Evolutionary conservation across 92 coral and sea anemone species (phyloP).

Genomic region (Parazoanthus swiftii): DNA sequence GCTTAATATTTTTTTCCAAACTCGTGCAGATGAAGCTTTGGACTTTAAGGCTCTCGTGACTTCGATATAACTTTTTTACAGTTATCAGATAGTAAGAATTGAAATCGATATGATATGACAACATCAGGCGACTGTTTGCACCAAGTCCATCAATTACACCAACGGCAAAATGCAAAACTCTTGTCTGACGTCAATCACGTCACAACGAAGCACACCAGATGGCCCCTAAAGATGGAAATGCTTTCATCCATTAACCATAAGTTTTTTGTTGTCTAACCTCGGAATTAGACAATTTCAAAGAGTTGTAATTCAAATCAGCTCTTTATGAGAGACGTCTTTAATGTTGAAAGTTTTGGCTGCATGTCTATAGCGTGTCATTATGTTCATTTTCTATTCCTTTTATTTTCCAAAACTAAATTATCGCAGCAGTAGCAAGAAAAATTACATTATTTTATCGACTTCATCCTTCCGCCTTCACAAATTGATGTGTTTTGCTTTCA

Average conservation of each 20-base stretch:
- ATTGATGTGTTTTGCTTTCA: slow-evolving; percentile 25
- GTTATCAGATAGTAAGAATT: not conserved
- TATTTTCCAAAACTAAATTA: slow-evolving; percentile 11
- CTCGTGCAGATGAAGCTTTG: not conserved
- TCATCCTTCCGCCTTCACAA: slow-evolving; percentile 26
- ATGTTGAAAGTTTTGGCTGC: not conserved
- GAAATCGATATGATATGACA: slow-evolving; percentile 28
- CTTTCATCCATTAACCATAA: not conserved
- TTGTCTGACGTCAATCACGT: slow-evolving; percentile 4
- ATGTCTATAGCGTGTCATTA: not conserved
- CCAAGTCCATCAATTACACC: slow-evolving; percentile 13
- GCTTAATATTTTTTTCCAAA: not conserved
- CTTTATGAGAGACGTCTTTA: not conserved
- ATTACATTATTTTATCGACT: slow-evolving; percentile 3
- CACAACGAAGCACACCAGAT: slow-evolving; percentile 11
- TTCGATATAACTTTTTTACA: not conserved
- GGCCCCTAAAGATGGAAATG: slow-evolving; percentile 12
- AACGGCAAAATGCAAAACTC: slow-evolving; percentile 18
- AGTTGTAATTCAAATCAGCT: slow-evolving; percentile 1
- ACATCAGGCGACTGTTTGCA: slow-evolving; percentile 3
- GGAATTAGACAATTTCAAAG: slow-evolving; percentile 5
- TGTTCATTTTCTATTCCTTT: not conserved
- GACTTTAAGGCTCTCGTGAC: not conserved
- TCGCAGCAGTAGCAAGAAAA: slow-evolving; percentile 31
- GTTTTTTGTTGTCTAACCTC: slow-evolving; percentile 10